These are phyloP conservation scores for Malachius bipustulatus DNA, from an alignment of 2,888 invertebrate genomes.

Conservation along the genomic window DNA sequence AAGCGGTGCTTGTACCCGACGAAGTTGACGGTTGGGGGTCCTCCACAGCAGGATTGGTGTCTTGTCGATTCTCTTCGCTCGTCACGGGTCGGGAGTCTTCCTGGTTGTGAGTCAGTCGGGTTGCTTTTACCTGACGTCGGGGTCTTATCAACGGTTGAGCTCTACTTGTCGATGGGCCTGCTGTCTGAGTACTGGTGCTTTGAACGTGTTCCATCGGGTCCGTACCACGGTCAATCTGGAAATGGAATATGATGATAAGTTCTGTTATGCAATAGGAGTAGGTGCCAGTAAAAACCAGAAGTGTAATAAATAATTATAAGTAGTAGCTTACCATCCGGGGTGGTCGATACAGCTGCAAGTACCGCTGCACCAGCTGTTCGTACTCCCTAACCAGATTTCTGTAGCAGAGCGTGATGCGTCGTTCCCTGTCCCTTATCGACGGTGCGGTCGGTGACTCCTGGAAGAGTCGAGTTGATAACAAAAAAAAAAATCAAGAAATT, in stretches of 20 bases:
- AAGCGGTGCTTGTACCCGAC: too few species aligned
- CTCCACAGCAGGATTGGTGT: conserved; percentile 3
- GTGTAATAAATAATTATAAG: conserved; percentile 3
- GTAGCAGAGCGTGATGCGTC: conserved; percentile 39
- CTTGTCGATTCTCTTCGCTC: conserved; percentile 1
- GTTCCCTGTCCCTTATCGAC: conserved; percentile 36
- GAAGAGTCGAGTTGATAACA: conserved; percentile 5
- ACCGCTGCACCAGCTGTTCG: conserved; percentile 39
- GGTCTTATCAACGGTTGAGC: conserved; percentile 18
- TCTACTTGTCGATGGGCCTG: conserved; percentile 31
- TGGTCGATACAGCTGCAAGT: conserved; percentile 38
- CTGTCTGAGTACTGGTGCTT: conserved; percentile 32
- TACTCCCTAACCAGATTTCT: conserved; percentile 41
- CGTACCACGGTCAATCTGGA: conserved; percentile 55
- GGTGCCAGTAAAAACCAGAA: conserved; percentile 5
- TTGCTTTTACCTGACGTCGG: conserved; percentile 3
- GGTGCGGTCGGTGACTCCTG: conserved; percentile 9
- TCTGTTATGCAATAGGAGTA: neutral
- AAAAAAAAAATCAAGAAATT: conserved; percentile 7
- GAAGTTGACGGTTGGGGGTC: neutral
- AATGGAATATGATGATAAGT: conserved; percentile 14
- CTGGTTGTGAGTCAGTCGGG: conserved; percentile 5
- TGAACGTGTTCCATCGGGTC: conserved; percentile 55
- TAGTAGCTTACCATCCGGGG: conserved; percentile 36
- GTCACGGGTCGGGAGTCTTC: conserved; percentile 13